Evolutionary conservation across 1,140 invertebrate species (phyloP).

Genomic region (Physella acuta): DNA sequence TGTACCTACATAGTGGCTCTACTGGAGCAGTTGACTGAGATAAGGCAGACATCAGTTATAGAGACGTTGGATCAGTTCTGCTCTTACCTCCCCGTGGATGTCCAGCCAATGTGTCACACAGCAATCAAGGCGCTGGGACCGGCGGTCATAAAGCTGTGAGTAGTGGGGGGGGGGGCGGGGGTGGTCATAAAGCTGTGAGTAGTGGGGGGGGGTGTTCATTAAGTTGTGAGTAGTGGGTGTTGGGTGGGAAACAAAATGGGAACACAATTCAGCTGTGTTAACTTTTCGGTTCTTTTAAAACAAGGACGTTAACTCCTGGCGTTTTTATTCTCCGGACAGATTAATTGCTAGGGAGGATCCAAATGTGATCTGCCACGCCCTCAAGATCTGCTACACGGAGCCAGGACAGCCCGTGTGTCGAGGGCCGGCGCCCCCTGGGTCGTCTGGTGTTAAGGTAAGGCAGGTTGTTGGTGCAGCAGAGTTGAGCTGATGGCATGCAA

Average conservation of each 20-base stretch:
- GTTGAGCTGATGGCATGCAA: too few species aligned
- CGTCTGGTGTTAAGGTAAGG: not conserved
- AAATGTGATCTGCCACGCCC: conserved; percentile 14
- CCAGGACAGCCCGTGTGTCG: not conserved
- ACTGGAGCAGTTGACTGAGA: not conserved
- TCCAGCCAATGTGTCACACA: not conserved
- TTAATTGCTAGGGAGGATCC: not conserved
- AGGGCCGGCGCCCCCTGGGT: not conserved
- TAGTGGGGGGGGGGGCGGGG: not conserved
- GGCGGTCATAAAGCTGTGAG: not conserved
- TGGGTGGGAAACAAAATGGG: too few species aligned
- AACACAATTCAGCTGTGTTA: too few species aligned
- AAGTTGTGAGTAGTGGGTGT: too few species aligned
- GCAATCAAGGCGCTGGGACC: not conserved
- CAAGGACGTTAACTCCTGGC: too few species aligned
- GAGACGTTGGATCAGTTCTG: not conserved
- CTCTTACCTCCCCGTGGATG: not conserved
- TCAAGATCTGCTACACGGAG: conserved; percentile 6
- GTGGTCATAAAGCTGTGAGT: not conserved
- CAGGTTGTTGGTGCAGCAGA: too few species aligned
- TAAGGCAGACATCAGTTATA: not conserved
- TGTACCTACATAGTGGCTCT: too few species aligned
- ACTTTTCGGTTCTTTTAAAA: too few species aligned
- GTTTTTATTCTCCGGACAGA: too few species aligned
- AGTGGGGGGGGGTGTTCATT: too few species aligned